Evolutionary conservation across 2,113 vertebrate species (phyloP).

Genomic region (Nymphicus hollandicus): DNA sequence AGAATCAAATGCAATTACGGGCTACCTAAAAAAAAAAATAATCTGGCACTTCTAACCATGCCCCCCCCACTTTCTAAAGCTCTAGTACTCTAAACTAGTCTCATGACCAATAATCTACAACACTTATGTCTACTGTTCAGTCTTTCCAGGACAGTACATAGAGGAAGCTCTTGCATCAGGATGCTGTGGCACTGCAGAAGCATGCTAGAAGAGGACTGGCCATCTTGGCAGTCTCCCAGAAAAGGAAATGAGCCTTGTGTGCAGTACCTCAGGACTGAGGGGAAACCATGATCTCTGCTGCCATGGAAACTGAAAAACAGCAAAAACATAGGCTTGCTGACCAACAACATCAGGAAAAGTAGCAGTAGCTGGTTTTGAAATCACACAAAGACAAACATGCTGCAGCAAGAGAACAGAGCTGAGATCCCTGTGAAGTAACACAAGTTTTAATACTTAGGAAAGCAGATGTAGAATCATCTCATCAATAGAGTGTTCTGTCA

Average conservation of each 20-base stretch:
- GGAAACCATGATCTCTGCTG: neutral
- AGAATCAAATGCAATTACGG: neutral
- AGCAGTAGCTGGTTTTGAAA: neutral
- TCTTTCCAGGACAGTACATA: neutral
- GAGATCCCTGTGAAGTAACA: neutral
- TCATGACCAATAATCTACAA: neutral
- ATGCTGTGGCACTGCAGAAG: neutral
- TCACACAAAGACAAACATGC: neutral
- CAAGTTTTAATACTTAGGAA: neutral
- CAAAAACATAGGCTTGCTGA: neutral
- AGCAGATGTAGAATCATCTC: neutral
- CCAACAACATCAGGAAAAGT: neutral
- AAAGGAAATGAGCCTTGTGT: neutral
- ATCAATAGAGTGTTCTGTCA: neutral
- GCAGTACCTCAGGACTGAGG: neutral
- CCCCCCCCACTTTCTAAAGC: neutral
- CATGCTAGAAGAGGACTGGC: neutral
- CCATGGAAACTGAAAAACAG: neutral
- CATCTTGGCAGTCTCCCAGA: neutral
- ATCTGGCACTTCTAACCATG: neutral
- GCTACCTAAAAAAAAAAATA: neutral
- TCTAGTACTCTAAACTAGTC: neutral
- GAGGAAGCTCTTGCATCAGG: neutral
- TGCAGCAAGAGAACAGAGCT: neutral
- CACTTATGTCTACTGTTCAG: neutral